A percentile compares a stretch with the other conserved stretches of the same genome.
phyloP scores from a whole-genome alignment of 2,888 invertebrate genomes.

The Orchestes rusci region DNA sequence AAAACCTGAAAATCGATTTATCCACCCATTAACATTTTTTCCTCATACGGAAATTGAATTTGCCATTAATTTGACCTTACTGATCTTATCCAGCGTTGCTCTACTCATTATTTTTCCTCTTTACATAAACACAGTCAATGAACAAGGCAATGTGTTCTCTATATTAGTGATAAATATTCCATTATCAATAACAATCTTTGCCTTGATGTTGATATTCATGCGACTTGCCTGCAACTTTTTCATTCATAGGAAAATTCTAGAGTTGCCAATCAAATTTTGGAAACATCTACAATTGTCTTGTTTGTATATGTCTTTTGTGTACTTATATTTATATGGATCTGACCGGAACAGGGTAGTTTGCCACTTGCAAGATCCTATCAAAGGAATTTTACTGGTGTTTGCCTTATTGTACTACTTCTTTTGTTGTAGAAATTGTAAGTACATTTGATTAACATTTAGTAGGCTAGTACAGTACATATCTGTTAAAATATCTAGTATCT shows the following conservation, averaged over 20 bases:
- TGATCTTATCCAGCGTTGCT: slow-evolving; percentile 46
- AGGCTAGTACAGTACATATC: too few relatives aligned
- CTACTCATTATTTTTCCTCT: slow-evolving; percentile 49
- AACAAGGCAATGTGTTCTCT: slow-evolving; percentile 38
- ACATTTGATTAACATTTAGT: too few relatives aligned
- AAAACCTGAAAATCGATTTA: slow-evolving; percentile 32
- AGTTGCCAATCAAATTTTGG: slow-evolving; percentile 41
- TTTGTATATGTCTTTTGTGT: slow-evolving; percentile 44
- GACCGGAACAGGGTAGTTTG: slow-evolving; percentile 52
- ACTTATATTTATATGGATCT: slow-evolving; percentile 46
- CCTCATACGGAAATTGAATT: slow-evolving; percentile 43
- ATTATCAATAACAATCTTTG: slow-evolving; percentile 33
- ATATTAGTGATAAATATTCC: slow-evolving; percentile 36
- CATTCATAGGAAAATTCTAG: slow-evolving; percentile 32
- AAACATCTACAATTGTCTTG: slow-evolving; percentile 43
- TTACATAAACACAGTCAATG: slow-evolving; percentile 44
- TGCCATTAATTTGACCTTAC: slow-evolving; percentile 42
- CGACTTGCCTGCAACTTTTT: slow-evolving; percentile 34
- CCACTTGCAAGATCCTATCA: slow-evolving; percentile 55
- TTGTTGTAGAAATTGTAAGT: slow-evolving; percentile 53
- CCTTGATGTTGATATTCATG: slow-evolving; percentile 29
- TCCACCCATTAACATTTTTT: slow-evolving; percentile 31
- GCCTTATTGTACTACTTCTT: slow-evolving; percentile 54
- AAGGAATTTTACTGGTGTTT: slow-evolving; percentile 51
- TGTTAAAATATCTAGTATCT: too few relatives aligned